These are phyloP conservation scores for Vultur gryphus DNA, from an alignment of 2,797 vertebrate genomes.

Conservation along the genomic window DNA sequence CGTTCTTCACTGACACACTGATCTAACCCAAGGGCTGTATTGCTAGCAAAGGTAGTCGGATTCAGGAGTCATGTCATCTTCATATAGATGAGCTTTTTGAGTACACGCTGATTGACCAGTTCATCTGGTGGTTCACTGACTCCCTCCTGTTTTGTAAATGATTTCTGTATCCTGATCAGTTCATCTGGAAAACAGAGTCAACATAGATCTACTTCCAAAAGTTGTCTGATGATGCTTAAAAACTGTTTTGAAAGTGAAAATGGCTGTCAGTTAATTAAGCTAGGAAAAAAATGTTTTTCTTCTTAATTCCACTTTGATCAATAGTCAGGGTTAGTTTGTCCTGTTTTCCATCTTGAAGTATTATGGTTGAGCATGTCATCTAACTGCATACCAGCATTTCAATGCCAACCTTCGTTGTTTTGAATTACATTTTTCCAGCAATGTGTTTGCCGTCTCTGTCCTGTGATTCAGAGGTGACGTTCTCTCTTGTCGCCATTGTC, in stretches of 20 bases:
- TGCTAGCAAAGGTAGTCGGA: not conserved
- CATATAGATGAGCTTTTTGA: not conserved
- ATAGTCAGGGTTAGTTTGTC: not conserved
- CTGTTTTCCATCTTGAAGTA: not conserved
- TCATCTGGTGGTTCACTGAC: not conserved
- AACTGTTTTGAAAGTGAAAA: not conserved
- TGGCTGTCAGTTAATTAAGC: not conserved
- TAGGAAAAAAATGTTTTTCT: not conserved
- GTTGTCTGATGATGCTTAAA: not conserved
- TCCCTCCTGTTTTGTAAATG: not conserved
- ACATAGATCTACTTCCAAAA: not conserved
- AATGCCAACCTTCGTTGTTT: not conserved
- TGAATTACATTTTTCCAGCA: not conserved
- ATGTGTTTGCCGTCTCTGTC: not conserved
- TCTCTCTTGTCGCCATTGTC: rapidly evolving
- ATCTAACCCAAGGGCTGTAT: not conserved
- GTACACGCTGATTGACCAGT: not conserved
- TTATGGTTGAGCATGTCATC: not conserved
- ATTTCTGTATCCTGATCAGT: not conserved
- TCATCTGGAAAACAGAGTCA: not conserved
- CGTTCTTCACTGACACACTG: not conserved
- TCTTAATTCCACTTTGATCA: not conserved
- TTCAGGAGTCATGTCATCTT: not conserved
- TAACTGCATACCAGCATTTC: not conserved
- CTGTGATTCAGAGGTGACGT: not conserved